Percentiles rank a stretch among this genome's conserved stretches.
Conservation (phyloP, 2,888 invertebrate genomes). For the Pachycephus smyrnensis region DNA sequence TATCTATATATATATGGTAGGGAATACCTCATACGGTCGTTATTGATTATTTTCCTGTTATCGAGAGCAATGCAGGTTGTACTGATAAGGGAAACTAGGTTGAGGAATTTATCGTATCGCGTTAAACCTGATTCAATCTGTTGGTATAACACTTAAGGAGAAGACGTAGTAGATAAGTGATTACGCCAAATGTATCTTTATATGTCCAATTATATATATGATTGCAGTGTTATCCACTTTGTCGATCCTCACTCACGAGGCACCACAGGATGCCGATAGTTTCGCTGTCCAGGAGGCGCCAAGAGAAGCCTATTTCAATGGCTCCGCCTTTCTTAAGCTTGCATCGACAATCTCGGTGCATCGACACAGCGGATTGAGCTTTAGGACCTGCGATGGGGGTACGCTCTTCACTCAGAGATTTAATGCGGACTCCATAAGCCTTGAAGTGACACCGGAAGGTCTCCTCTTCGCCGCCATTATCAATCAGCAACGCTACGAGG, state of each 20-base stretch:
- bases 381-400: conserved; percentile 78
- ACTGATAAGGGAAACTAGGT: background rate
- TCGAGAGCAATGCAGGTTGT: background rate
- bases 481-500: conserved; percentile 70
- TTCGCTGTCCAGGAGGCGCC: conserved; percentile 61
- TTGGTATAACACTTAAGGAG: background rate
- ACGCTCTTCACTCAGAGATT: conserved; percentile 65
- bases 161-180: background rate
- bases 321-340: conserved; percentile 81
- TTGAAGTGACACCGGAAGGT: conserved; percentile 67
- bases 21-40: background rate
- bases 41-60: background rate
- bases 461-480: conserved; percentile 68
- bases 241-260: conserved; percentile 13
- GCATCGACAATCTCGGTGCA: conserved; percentile 81
- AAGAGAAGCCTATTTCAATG: conserved; percentile 88
- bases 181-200: background rate
- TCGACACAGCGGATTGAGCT: conserved; percentile 85
- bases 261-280: conserved; percentile 15
- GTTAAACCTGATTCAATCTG: background rate
- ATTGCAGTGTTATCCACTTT: conserved; percentile 21
- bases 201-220: background rate
- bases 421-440: conserved; percentile 55
- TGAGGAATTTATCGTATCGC: background rate
- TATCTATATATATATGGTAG: background rate